Conservation (phyloP, 2,888 invertebrate genomes). For the Andricus curvator region DNA sequence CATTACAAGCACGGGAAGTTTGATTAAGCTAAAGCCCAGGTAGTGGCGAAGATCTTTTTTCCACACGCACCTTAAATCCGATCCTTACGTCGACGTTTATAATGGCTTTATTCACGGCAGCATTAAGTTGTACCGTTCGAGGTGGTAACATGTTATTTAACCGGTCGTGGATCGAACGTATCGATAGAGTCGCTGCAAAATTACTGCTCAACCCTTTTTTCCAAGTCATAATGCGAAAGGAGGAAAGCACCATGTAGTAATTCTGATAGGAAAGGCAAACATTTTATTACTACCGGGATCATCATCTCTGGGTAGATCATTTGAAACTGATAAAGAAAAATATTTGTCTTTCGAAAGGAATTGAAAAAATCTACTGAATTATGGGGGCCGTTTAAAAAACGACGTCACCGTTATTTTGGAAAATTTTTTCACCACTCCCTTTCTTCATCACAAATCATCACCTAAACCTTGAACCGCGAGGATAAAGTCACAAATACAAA, state of each 20-base stretch:
- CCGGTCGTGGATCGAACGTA: slow-evolving; percentile 54
- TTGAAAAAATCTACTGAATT: too few species aligned
- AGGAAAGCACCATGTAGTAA: slow-evolving; percentile 29
- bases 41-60: slow-evolving; percentile 29
- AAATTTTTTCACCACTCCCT: too few species aligned
- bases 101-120: slow-evolving; percentile 63
- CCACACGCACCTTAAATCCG: slow-evolving; percentile 52
- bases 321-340: slow-evolving; percentile 26
- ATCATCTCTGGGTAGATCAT: slow-evolving; percentile 2
- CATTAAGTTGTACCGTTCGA: slow-evolving; percentile 53
- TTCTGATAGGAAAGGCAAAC: slow-evolving; percentile 58
- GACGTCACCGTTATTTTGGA: too few species aligned
- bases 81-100: slow-evolving; percentile 56
- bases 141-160: slow-evolving; percentile 68
- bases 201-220: slow-evolving; percentile 42
- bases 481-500: too few species aligned
- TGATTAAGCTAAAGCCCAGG: slow-evolving; percentile 8
- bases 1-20: not conserved
- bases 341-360: not conserved
- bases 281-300: slow-evolving; percentile 57
- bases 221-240: slow-evolving; percentile 51
- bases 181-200: slow-evolving; percentile 48
- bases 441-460: too few species aligned
- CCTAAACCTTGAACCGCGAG: too few species aligned
- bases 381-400: too few species aligned